Conservation (phyloP, 2,797 vertebrate genomes). For the Gymnocypris eckloni region DNA sequence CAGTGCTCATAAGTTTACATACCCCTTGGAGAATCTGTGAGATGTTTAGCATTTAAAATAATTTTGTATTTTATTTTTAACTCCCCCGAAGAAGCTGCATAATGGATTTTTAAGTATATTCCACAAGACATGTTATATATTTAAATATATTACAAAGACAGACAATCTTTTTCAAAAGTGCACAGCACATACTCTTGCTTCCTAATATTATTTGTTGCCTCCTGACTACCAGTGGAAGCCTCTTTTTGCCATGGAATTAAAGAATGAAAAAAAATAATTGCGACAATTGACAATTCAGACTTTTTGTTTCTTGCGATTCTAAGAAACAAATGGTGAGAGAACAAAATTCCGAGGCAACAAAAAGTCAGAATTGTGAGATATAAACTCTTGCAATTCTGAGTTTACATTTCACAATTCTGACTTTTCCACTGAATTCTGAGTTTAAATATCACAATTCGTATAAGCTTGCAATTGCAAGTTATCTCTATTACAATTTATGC, state of each 20-base stretch:
- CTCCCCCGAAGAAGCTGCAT: not conserved
- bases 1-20: not conserved
- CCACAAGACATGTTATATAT: not conserved
- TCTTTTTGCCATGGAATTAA: not conserved
- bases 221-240: not conserved
- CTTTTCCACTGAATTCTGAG: not conserved
- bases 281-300: not conserved
- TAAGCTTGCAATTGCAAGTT: not conserved
- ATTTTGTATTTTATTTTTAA: not conserved
- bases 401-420: not conserved
- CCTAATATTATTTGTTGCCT: not conserved
- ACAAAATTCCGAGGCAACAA: not conserved
- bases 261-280: not conserved
- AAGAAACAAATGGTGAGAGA: too few species aligned
- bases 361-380: too few species aligned
- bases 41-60: not conserved
- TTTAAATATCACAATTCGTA: not conserved
- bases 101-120: constrained; percentile 17
- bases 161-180: not conserved
- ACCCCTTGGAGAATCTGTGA: not conserved
- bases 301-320: not conserved
- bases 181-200: not conserved
- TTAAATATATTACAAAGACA: not conserved
- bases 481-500: not conserved
- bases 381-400: not conserved